Percentiles rank a stretch among this genome's conserved stretches.
Evolutionary conservation across 2,113 vertebrate species (phyloP).

Genomic region (Rostratula benghalensis): DNA sequence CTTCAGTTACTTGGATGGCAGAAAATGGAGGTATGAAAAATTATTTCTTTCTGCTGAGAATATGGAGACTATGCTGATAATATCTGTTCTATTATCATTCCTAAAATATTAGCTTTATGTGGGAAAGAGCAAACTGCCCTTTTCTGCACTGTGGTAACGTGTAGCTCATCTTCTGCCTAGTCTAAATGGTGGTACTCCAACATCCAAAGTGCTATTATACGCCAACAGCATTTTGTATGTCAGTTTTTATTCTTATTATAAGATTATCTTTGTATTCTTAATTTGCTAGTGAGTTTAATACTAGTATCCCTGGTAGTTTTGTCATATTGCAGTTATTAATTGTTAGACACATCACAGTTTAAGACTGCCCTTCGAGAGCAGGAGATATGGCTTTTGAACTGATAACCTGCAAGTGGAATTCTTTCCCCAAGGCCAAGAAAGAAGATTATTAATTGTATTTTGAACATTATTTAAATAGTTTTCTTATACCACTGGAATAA

Average conservation of each 20-base stretch:
- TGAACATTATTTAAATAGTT: not conserved
- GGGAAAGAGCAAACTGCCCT: not conserved
- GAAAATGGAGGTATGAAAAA: not conserved
- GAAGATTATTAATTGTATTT: not conserved
- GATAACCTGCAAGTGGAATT: conserved; percentile 11
- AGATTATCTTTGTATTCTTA: not conserved
- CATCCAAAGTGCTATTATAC: not conserved
- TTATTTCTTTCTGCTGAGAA: not conserved
- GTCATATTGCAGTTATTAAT: not conserved
- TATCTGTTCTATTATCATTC: not conserved
- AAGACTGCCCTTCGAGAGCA: not conserved
- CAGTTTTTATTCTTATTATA: not conserved
- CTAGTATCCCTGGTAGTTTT: not conserved
- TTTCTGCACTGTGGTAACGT: not conserved
- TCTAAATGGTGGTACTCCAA: not conserved
- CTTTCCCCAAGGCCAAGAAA: not conserved
- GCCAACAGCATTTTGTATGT: not conserved
- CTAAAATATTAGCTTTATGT: not conserved
- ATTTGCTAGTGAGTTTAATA: not conserved
- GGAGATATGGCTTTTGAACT: not conserved
- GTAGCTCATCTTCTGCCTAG: not conserved
- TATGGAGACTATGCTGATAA: not conserved
- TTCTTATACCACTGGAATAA: not conserved
- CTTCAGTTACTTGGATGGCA: not conserved
- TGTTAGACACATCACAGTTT: not conserved